Evolutionary conservation across 35 echinoderm and acorn worm species (phyloP), one percentile per base, ranked within the genome.

Genomic region (Anneissia japonica): DNA sequence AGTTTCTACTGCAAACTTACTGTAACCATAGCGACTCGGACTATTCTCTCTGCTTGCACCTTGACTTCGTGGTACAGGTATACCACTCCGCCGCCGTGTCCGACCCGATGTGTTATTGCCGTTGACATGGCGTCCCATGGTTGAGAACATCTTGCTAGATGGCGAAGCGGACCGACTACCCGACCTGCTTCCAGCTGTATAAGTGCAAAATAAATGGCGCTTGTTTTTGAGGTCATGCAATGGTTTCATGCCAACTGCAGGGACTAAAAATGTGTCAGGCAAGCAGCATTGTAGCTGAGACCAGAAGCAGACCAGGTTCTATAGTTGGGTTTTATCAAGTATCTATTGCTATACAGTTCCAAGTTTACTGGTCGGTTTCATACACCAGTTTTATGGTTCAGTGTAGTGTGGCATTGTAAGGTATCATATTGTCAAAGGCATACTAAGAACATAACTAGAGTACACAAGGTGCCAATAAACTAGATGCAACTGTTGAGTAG

Each of bases 21-120:
- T 77, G 83, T 83, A 86, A 55, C 92, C 89, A 75, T 84, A 90
- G 91, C 92, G 90, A 80, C 75, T 99, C 26, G 96, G 96, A 81
- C 89, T 91, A 36, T 83, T 29, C 82, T 99, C 96, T 46, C 96
- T 35, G 76, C 96, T 99, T 19, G 91, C 86, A 5, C 96, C 96
- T 74, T 99, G 96, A 81, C 96, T 99, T 32, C 96, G 90, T 35
- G 91, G 91, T 29, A 97, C 86, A 34, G 96, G 96, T 28, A 99
- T 99, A 34, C 96, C 91, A 75, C 96, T 99, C 86, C 86, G 91
- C 32, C 92, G 82, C 29, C 91, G 64, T 13, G 82, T 72, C 55
- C 86, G 83, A 32, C 92, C 77, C 36, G 79, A 64, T 75, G 84
- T 94, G 35, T 88, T 88, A 46, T 90, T 97, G 77, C 84, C 84